phyloP scores from a whole-genome alignment of 2,888 invertebrate genomes.

The Microdon myrmicae region DNA sequence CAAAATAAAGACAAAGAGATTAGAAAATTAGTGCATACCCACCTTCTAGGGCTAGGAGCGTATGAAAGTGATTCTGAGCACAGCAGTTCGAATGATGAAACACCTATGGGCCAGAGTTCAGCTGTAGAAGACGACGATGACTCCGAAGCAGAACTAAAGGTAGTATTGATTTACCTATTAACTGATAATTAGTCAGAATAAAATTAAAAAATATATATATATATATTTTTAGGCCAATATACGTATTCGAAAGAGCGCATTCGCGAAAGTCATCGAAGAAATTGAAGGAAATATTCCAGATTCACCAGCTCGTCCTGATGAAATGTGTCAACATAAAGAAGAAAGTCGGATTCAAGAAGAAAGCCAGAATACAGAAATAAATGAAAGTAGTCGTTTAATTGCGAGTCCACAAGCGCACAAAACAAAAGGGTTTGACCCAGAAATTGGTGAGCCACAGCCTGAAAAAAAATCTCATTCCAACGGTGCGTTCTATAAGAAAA shows the following conservation, averaged over 20 bases:
- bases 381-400: slow-evolving; percentile 8
- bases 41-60: slow-evolving; percentile 81
- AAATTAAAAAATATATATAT: too few species aligned
- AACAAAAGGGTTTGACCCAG: slow-evolving; percentile 57
- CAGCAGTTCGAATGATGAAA: slow-evolving; percentile 68
- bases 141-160: slow-evolving; percentile 81
- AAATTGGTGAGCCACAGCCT: slow-evolving; percentile 60
- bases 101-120: slow-evolving; percentile 59
- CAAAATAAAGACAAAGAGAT: slow-evolving; percentile 17
- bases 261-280: slow-evolving; percentile 79
- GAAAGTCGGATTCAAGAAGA: slow-evolving; percentile 54
- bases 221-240: slow-evolving; percentile 70
- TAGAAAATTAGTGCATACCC: slow-evolving; percentile 61
- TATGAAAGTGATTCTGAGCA: slow-evolving; percentile 78
- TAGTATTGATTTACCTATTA: slow-evolving; percentile 57
- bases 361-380: slow-evolving; percentile 34
- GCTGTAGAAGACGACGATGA: slow-evolving; percentile 69
- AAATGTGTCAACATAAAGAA: slow-evolving; percentile 57
- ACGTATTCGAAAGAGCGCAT: slow-evolving; percentile 74
- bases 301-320: slow-evolving; percentile 71
- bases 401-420: slow-evolving; percentile 21
- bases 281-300: slow-evolving; percentile 77
- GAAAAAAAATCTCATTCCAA: slow-evolving; percentile 62
- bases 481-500: slow-evolving; percentile 59
- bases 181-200: too few species aligned